Percentiles rank a stretch among this genome's conserved stretches.
Evolutionary conservation across 2,113 vertebrate genomes (phyloP).

Genomic region (Saguinus imperator): DNA sequence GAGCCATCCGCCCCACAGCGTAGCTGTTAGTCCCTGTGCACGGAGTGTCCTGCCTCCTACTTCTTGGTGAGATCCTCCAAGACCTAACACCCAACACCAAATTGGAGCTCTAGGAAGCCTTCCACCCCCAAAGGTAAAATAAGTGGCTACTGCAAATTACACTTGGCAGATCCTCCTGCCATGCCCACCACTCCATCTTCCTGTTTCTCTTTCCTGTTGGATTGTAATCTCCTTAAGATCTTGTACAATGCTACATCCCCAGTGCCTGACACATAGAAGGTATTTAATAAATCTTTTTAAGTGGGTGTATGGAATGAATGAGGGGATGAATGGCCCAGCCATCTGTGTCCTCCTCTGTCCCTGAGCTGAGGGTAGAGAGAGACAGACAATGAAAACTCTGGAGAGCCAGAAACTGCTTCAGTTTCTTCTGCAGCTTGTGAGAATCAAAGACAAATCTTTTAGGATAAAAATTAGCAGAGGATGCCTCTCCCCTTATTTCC

Average conservation of each 20-base stretch:
- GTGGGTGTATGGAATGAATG: not conserved
- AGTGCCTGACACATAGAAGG: not conserved
- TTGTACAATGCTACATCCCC: not conserved
- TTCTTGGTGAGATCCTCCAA: not conserved
- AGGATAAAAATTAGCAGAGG: constrained; percentile 10
- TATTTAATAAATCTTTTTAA: not conserved
- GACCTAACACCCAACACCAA: not conserved
- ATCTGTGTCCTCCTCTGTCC: not conserved
- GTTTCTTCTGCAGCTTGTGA: not conserved
- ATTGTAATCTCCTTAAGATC: not conserved
- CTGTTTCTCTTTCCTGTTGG: not conserved
- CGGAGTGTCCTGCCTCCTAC: not conserved
- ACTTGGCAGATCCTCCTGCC: not conserved
- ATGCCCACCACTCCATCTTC: not conserved
- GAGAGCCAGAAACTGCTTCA: not conserved
- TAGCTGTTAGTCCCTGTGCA: not conserved
- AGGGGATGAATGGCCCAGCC: not conserved
- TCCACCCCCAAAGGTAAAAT: not conserved
- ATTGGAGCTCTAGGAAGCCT: not conserved
- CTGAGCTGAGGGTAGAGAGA: not conserved
- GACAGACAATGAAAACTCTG: not conserved
- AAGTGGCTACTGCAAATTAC: not conserved
- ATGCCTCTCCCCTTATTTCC: not conserved
- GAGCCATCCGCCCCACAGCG: not conserved
- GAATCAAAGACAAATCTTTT: not conserved